Evolutionary conservation across 1,140 invertebrate species (phyloP).

Genomic region (Phymastichus coffea): DNA sequence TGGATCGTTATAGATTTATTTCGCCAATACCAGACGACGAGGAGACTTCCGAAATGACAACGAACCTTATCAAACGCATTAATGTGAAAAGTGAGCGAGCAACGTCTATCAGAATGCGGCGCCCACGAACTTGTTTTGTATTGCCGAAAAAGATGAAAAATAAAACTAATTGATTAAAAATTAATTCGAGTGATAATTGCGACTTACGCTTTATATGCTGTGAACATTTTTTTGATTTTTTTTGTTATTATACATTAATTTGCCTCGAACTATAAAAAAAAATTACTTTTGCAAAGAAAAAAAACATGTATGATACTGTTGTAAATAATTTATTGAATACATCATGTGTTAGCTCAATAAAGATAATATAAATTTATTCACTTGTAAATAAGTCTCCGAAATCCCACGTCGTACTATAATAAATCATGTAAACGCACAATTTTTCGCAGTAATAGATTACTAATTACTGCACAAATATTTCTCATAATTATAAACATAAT

Average conservation of each 20-base stretch:
- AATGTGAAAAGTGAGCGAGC: not conserved
- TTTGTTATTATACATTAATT: not conserved
- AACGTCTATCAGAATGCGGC: not conserved
- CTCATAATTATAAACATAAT: constrained; percentile 2
- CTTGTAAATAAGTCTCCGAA: constrained; percentile 35
- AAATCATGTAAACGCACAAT: no score
- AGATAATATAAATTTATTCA: constrained; percentile 33
- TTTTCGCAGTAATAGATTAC: constrained; percentile 12
- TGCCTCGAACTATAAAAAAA: no score
- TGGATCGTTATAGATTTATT: constrained; percentile 25
- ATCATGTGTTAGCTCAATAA: constrained; percentile 47
- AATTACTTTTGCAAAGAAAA: no score
- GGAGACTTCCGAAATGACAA: constrained; percentile 12
- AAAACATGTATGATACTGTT: constrained; percentile 44
- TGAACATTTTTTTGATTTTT: constrained; percentile 5
- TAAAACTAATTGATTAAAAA: constrained; percentile 23
- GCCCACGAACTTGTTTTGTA: constrained; percentile 19
- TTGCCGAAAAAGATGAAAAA: constrained; percentile 29
- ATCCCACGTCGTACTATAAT: constrained; percentile 13
- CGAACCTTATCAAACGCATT: not conserved
- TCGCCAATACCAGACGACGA: constrained; percentile 2
- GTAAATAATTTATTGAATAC: constrained; percentile 57
- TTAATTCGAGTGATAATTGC: constrained; percentile 3
- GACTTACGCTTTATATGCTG: constrained; percentile 6
- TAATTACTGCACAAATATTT: not conserved